Percentiles rank a stretch among this genome's conserved stretches.
phyloP scores from a whole-genome alignment of 2,888 invertebrate species.

The Tiliacea aurago region DNA sequence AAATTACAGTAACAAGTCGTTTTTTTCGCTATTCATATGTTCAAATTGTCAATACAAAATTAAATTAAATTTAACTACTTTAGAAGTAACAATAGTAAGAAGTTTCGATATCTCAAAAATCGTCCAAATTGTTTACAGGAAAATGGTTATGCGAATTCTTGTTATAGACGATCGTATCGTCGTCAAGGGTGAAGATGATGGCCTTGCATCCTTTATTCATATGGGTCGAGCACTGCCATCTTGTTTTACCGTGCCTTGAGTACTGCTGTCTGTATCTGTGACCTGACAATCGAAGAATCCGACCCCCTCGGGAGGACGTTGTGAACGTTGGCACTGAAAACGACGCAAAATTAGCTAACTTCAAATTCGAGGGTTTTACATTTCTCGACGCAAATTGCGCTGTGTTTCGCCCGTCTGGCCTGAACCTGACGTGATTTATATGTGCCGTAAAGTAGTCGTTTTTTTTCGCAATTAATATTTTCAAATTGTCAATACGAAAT shows the following conservation, averaged over 20 bases:
- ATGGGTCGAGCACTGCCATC: slow-evolving; percentile 73
- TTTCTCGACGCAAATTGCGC: background rate
- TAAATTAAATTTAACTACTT: no score
- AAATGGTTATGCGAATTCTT: slow-evolving; percentile 68
- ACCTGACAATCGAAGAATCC: slow-evolving; percentile 49
- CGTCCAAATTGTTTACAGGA: background rate
- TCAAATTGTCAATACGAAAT: background rate
- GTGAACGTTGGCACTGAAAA: slow-evolving; percentile 35
- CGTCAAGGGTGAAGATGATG: slow-evolving; percentile 65
- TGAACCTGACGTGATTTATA: background rate
- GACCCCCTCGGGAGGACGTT: slow-evolving; percentile 23
- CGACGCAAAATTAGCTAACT: background rate
- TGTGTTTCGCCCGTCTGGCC: background rate
- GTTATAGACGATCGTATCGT: slow-evolving; percentile 61
- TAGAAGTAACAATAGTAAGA: no score
- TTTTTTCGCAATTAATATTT: background rate
- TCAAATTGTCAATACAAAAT: no score
- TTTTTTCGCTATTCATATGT: no score
- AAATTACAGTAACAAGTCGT: no score
- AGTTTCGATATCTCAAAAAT: no score
- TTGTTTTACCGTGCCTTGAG: slow-evolving; percentile 52
- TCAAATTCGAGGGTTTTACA: background rate
- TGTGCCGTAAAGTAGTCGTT: no score
- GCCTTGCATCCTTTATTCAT: slow-evolving; percentile 69
- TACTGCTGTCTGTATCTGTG: slow-evolving; percentile 72